These are phyloP conservation scores for Odontomachus brunneus DNA, from an alignment of 1,140 invertebrate genomes.

Conservation along the genomic window DNA sequence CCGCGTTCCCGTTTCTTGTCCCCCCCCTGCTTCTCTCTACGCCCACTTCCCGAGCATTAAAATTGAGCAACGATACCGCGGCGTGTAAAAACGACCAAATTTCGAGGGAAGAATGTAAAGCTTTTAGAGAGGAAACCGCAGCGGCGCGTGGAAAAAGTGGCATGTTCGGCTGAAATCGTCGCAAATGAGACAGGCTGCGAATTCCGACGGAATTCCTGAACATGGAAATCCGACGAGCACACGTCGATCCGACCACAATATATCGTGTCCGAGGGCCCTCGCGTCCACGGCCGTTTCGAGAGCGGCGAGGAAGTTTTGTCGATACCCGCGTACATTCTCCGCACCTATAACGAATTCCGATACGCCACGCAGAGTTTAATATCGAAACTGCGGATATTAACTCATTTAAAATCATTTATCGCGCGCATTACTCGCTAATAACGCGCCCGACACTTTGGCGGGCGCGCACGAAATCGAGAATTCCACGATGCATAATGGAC, in stretches of 20 bases:
- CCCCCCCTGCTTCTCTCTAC: no score
- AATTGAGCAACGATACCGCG: constrained; percentile 10
- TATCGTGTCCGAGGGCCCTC: constrained; percentile 49
- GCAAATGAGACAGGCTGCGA: constrained; percentile 60
- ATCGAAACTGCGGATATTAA: constrained; percentile 60
- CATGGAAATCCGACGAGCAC: constrained; percentile 64
- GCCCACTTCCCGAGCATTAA: no score
- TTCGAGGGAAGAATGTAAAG: constrained; percentile 35
- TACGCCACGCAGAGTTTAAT: constrained; percentile 68
- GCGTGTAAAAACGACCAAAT: constrained; percentile 35
- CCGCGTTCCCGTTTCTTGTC: background rate
- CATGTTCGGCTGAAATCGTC: constrained; percentile 49
- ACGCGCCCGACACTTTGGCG: constrained; percentile 23
- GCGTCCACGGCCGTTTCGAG: constrained; percentile 40
- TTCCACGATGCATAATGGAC: constrained; percentile 46
- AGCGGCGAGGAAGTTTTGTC: constrained; percentile 71
- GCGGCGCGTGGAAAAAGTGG: constrained; percentile 18
- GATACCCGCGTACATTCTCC: constrained; percentile 63
- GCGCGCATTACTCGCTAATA: constrained; percentile 53
- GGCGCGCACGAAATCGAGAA: constrained; percentile 14
- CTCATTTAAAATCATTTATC: constrained; percentile 68
- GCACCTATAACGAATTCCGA: constrained; percentile 68
- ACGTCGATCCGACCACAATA: constrained; percentile 66
- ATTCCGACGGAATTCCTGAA: constrained; percentile 73
- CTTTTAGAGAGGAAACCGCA: constrained; percentile 41